Percentiles rank a stretch among this genome's conserved stretches.
These are phyloP conservation scores for Lymantria monacha DNA, from an alignment of 2,888 invertebrate species.

Conservation along the genomic window DNA sequence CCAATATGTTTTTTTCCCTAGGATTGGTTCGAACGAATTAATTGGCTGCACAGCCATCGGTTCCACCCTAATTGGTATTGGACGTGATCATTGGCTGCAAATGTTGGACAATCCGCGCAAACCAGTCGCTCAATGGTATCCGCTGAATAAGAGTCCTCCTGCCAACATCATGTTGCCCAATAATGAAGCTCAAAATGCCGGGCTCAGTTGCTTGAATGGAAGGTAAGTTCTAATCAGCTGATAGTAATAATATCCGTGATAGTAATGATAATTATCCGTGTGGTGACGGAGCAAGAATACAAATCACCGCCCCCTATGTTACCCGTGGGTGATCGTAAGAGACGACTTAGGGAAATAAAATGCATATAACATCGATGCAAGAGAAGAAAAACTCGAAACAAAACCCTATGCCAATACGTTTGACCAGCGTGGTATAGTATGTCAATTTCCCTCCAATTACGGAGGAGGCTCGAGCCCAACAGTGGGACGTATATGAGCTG, in stretches of 20 bases:
- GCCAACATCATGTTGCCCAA: slow-evolving; percentile 81
- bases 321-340: too few species aligned
- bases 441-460: too few species aligned
- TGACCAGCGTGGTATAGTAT: too few species aligned
- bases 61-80: slow-evolving; percentile 87
- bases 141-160: slow-evolving; percentile 87
- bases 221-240: slow-evolving; percentile 73
- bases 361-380: too few species aligned
- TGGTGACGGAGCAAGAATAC: too few species aligned
- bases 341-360: too few species aligned
- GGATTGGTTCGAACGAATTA: slow-evolving; percentile 93
- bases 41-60: slow-evolving; percentile 94
- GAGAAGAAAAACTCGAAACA: too few species aligned
- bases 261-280: too few species aligned
- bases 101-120: slow-evolving; percentile 91
- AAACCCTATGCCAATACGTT: too few species aligned
- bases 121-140: slow-evolving; percentile 93
- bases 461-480: too few species aligned
- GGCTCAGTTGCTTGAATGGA: slow-evolving; percentile 86
- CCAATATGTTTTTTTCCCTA: slow-evolving; percentile 45
- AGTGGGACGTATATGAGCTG: too few species aligned
- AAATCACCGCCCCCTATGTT: too few species aligned
- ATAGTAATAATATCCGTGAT: neutral
- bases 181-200: slow-evolving; percentile 82
- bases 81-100: slow-evolving; percentile 92